Conservation (phyloP, 1,140 invertebrate species). For the Drosophila nikananu region DNA sequence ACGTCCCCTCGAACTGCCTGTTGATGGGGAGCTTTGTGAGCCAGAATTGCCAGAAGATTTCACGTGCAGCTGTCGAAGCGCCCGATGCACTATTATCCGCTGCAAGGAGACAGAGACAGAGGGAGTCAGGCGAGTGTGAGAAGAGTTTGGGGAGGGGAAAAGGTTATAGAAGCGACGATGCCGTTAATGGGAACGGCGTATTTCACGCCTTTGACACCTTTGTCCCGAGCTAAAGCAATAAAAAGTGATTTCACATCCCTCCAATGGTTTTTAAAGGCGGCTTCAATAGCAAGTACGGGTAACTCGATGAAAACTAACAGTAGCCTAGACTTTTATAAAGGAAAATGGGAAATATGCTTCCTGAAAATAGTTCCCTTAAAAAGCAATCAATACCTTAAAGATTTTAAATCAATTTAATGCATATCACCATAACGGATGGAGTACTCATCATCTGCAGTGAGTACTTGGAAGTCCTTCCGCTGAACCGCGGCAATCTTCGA, state of each 20-base stretch:
- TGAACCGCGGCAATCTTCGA: not conserved
- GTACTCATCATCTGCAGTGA: not conserved
- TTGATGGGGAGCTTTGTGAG: constrained; percentile 63
- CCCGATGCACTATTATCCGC: constrained; percentile 65
- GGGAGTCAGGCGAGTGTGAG: constrained; percentile 10
- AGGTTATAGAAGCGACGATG: not conserved
- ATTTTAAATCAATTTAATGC: not conserved
- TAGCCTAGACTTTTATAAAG: too few species aligned
- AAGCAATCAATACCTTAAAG: not conserved
- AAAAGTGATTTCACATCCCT: not conserved
- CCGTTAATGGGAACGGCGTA: not conserved
- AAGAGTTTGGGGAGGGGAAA: not conserved
- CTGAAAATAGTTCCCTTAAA: too few species aligned
- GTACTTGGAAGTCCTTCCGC: not conserved
- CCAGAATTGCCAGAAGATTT: constrained; percentile 71
- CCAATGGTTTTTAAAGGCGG: not conserved
- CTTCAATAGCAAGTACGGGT: not conserved
- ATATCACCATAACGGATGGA: not conserved
- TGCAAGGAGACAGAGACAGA: constrained; percentile 35
- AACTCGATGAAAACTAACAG: not conserved
- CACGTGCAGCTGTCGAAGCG: constrained; percentile 57
- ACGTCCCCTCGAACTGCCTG: constrained; percentile 41
- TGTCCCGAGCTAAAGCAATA: constrained; percentile 9
- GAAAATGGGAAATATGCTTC: not conserved
- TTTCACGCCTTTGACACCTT: constrained; percentile 6